A percentile compares a stretch with the other conserved stretches of the same genome.
These are phyloP conservation scores for Alloscopus bannaensis DNA, from an alignment of 2,888 invertebrate species.

Conservation along the genomic window DNA sequence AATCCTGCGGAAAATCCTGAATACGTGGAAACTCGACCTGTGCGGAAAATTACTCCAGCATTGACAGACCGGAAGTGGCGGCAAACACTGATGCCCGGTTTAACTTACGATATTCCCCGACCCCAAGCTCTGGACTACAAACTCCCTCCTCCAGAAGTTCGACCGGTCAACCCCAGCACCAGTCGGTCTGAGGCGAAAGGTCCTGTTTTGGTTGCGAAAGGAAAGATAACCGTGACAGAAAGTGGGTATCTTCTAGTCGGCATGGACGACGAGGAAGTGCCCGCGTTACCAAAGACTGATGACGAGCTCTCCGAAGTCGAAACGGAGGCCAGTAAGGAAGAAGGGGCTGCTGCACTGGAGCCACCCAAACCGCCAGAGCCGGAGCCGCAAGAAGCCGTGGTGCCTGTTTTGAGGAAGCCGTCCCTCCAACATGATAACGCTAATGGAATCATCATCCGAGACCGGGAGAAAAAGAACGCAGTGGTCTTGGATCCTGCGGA, in stretches of 20 bases:
- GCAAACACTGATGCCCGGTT: slow-evolving; percentile 12
- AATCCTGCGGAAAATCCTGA: slow-evolving; percentile 41
- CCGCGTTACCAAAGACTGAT: background rate
- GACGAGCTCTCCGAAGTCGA: background rate
- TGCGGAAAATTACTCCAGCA: background rate
- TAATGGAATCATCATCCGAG: background rate
- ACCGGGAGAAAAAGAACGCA: background rate
- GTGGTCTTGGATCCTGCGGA: slow-evolving; percentile 65
- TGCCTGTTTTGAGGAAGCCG: background rate
- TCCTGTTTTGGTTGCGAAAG: slow-evolving; percentile 20
- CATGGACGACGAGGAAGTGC: background rate
- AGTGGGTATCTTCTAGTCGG: background rate
- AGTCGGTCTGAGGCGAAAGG: background rate
- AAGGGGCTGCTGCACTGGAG: background rate
- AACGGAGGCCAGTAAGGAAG: background rate
- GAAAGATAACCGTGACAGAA: background rate
- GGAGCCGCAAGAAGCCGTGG: background rate
- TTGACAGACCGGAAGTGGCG: background rate
- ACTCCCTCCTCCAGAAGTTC: slow-evolving; percentile 61
- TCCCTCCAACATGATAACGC: slow-evolving; percentile 12
- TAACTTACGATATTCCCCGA: slow-evolving; percentile 65
- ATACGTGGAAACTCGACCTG: slow-evolving; percentile 14
- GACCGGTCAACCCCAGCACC: slow-evolving; percentile 43
- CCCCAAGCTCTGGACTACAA: slow-evolving; percentile 56
- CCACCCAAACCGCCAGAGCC: background rate